phyloP scores from a whole-genome alignment of 2,113 vertebrate species.

The Sphaerodactylus townsendi region DNA sequence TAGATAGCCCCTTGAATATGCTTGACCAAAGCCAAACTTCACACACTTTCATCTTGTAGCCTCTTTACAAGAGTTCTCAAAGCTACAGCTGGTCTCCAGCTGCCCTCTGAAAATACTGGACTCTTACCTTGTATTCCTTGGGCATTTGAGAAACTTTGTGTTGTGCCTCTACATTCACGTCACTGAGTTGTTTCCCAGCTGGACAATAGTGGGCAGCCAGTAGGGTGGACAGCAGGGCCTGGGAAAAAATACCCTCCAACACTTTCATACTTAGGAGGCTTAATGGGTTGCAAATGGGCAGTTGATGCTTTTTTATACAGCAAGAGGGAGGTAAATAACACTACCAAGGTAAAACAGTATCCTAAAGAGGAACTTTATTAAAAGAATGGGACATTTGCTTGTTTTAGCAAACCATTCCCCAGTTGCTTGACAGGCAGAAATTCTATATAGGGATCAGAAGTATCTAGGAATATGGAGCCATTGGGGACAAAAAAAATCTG shows the following conservation, averaged over 20 bases:
- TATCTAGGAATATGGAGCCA: no score
- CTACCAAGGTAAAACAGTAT: no score
- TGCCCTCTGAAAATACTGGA: conserved; percentile 5
- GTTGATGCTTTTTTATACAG: no score
- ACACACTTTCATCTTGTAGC: background rate
- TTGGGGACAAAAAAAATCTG: no score
- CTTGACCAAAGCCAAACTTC: conserved; percentile 1
- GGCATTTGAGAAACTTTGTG: background rate
- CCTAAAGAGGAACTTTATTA: no score
- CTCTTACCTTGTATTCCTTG: background rate
- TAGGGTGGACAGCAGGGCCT: no score
- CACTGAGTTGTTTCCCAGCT: background rate
- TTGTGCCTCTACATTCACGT: background rate
- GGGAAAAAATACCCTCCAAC: no score
- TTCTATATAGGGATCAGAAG: background rate
- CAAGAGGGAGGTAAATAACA: no score
- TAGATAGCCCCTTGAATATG: background rate
- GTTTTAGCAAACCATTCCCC: no score
- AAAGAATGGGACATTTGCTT: no score
- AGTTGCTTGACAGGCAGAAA: background rate
- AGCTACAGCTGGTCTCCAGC: background rate
- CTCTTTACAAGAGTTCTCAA: background rate
- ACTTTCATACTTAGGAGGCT: no score
- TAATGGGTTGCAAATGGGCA: no score
- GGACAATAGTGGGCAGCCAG: background rate